Conservation (phyloP, 2,797 vertebrate species). For the Hafferia zeledoni region DNA sequence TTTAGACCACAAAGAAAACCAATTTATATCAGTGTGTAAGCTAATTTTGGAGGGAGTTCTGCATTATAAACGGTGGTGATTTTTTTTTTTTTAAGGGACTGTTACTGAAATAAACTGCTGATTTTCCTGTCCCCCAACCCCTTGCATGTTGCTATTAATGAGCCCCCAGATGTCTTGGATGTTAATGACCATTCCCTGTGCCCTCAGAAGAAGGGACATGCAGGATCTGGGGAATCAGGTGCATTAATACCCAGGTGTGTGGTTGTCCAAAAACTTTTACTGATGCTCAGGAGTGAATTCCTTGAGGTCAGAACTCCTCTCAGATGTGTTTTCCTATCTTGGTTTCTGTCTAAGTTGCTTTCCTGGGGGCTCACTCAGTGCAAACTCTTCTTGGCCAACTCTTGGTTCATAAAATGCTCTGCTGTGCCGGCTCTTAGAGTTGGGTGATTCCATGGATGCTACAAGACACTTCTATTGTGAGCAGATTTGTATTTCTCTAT, state of each 20-base stretch:
- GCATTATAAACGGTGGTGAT: conserved; percentile 43
- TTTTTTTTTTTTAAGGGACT: conserved; percentile 34
- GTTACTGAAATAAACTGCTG: conserved; percentile 55
- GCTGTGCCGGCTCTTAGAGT: not conserved
- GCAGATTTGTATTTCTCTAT: not conserved
- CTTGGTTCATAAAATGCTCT: not conserved
- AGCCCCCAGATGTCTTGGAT: conserved; percentile 51
- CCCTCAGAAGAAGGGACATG: not conserved
- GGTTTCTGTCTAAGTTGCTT: not conserved
- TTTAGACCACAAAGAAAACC: conserved; percentile 85
- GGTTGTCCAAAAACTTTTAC: not conserved
- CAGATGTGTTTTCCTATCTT: not conserved
- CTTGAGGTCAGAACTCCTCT: not conserved
- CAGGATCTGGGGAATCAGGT: not conserved
- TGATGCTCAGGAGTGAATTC: not conserved
- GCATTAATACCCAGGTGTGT: not conserved
- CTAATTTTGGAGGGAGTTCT: conserved; percentile 78
- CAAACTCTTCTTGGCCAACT: not conserved
- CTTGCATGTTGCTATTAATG: conserved; percentile 33
- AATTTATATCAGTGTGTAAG: conserved; percentile 81
- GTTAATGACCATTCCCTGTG: not conserved
- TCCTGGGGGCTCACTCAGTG: not conserved
- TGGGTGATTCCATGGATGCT: not conserved
- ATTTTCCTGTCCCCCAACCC: not conserved
- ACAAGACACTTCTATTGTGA: not conserved